These are phyloP conservation scores for Platycnemis pennipes DNA, from an alignment of 2,888 invertebrate genomes.

Conservation along the genomic window DNA sequence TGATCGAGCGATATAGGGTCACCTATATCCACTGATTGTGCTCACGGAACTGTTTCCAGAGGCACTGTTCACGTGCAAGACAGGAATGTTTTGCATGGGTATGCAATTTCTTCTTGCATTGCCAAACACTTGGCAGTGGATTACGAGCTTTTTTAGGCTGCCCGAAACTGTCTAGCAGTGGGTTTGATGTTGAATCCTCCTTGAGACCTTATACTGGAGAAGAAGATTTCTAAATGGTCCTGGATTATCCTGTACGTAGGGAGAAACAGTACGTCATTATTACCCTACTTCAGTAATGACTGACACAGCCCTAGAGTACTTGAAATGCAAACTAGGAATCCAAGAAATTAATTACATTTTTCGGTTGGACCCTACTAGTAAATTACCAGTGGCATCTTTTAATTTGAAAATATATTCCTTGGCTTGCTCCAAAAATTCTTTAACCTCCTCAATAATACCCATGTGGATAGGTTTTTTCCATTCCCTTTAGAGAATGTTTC, in stretches of 20 bases:
- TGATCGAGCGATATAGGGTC: neutral
- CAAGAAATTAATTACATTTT: neutral
- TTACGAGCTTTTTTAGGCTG: neutral
- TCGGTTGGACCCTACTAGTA: neutral
- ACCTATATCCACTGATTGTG: neutral
- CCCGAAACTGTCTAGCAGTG: neutral
- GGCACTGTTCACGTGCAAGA: neutral
- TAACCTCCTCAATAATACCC: neutral
- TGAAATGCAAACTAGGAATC: neutral
- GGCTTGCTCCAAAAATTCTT: neutral
- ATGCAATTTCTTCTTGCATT: neutral
- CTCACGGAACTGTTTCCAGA: neutral
- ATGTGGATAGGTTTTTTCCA: neutral
- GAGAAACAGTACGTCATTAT: neutral
- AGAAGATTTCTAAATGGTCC: neutral
- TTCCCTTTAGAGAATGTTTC: neutral
- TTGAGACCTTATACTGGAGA: neutral
- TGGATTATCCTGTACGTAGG: neutral
- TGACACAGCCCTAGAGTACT: neutral
- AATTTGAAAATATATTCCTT: conserved; percentile 9
- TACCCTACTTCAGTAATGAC: neutral
- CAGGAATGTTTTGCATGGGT: neutral
- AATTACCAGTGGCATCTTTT: neutral
- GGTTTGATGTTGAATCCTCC: neutral
- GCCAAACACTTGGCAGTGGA: neutral